Percentiles rank a stretch among this genome's conserved stretches.
phyloP scores from a whole-genome alignment of 2,797 vertebrate species.

The Danio aesculapii region DNA sequence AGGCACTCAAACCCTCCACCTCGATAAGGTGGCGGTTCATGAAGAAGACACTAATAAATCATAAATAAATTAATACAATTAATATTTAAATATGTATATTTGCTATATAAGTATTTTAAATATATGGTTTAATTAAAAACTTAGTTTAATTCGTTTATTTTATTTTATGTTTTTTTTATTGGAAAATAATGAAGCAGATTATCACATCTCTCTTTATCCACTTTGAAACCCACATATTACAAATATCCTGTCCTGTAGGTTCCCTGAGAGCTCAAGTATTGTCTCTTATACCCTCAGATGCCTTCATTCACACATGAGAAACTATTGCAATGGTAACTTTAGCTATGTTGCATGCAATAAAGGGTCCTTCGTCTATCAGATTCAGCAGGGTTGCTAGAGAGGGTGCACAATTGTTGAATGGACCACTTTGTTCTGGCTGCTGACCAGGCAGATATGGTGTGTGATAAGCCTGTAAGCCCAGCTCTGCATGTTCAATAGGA shows the following conservation, averaged over 20 bases:
- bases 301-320: conserved; percentile 32
- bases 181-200: not conserved
- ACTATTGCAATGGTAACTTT: conserved; percentile 39
- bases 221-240: not conserved
- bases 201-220: not conserved
- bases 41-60: too few relatives aligned
- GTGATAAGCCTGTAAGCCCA: conserved; percentile 55
- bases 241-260: not conserved
- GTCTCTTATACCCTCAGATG: not conserved
- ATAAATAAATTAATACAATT: too few relatives aligned
- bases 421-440: conserved; percentile 52
- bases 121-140: too few relatives aligned
- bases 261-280: not conserved
- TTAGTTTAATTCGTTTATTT: too few relatives aligned
- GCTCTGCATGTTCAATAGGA: conserved; percentile 47
- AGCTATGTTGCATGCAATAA: conserved; percentile 28
- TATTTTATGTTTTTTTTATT: too few relatives aligned
- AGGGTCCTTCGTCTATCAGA: conserved; percentile 2
- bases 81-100: too few relatives aligned
- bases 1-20: too few relatives aligned
- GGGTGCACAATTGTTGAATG: conserved; percentile 47
- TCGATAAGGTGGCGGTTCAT: too few relatives aligned
- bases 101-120: too few relatives aligned
- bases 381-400: conserved; percentile 30
- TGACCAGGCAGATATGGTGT: conserved; percentile 54